Evolutionary conservation across 2,888 invertebrate genomes (phyloP).

Genomic region (Rhamnusium bicolor): DNA sequence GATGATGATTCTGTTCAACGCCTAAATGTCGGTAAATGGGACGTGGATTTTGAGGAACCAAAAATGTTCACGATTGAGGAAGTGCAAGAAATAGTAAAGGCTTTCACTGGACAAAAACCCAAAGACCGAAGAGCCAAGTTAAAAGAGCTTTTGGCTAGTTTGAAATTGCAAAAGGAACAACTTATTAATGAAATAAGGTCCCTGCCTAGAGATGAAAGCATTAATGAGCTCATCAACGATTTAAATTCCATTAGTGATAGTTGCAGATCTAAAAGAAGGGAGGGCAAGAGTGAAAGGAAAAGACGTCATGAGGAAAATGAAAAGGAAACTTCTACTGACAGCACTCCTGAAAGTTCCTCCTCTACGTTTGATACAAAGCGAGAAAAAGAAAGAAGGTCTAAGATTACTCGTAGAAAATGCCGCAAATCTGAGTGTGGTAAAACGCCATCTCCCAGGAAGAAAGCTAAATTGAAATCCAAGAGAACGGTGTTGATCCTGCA

Average conservation of each 20-base stretch:
- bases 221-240: slow-evolving; percentile 53
- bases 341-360: slow-evolving; percentile 34
- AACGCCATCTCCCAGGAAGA: slow-evolving; percentile 22
- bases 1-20: slow-evolving; percentile 38
- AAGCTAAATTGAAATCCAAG: slow-evolving; percentile 38
- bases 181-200: slow-evolving; percentile 64
- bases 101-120: slow-evolving; percentile 53
- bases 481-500: slow-evolving; percentile 60
- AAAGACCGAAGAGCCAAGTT: slow-evolving; percentile 59
- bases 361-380: slow-evolving; percentile 15
- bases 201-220: slow-evolving; percentile 62
- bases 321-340: slow-evolving; percentile 42
- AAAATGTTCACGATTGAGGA: slow-evolving; percentile 58
- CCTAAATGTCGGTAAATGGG: slow-evolving; percentile 53
- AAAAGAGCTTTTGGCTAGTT: slow-evolving; percentile 63
- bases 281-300: slow-evolving; percentile 30
- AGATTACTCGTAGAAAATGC: slow-evolving; percentile 10
- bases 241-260: slow-evolving; percentile 51
- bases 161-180: slow-evolving; percentile 67
- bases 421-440: not conserved
- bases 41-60: slow-evolving; percentile 49
- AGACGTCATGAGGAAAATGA: slow-evolving; percentile 39
- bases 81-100: slow-evolving; percentile 57
- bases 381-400: slow-evolving; percentile 35
- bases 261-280: slow-evolving; percentile 29